Conservation (phyloP, 2,113 vertebrate species). For the Herpetotheres cachinnans region DNA sequence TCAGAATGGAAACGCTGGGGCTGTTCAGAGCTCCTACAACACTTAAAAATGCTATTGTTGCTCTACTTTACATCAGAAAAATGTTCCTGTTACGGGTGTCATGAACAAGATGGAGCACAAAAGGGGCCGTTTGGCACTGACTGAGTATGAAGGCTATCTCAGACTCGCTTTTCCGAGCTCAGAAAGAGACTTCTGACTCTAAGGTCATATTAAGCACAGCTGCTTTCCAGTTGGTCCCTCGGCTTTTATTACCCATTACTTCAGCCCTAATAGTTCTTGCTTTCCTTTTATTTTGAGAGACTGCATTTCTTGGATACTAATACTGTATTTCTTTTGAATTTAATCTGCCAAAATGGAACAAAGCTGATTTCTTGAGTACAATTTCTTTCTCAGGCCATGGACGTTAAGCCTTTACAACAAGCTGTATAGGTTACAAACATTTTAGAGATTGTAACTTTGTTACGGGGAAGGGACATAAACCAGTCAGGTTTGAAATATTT, state of each 20-base stretch:
- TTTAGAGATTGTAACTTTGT: slow-evolving; percentile 52
- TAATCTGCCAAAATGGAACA: slow-evolving; percentile 27
- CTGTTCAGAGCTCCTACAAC: neutral
- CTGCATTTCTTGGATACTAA: neutral
- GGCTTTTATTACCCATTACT: slow-evolving; percentile 8
- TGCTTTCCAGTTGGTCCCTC: neutral
- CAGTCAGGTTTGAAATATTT: slow-evolving; percentile 59
- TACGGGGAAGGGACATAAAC: slow-evolving; percentile 31
- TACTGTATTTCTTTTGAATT: slow-evolving; percentile 43
- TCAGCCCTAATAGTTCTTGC: neutral
- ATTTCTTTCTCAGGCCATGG: slow-evolving; percentile 12
- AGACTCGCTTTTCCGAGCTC: neutral
- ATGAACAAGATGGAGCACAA: neutral
- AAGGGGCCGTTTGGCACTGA: neutral
- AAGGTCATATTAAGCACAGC: neutral
- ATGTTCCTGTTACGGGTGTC: neutral
- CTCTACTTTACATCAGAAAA: neutral
- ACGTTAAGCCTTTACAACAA: slow-evolving; percentile 8
- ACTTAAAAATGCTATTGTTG: neutral
- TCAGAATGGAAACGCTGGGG: neutral
- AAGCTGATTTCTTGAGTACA: slow-evolving; percentile 5
- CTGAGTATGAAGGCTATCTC: neutral
- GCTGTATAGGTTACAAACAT: slow-evolving; percentile 15
- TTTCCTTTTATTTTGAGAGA: slow-evolving; percentile 29
- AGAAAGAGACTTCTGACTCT: neutral